A percentile compares a stretch with the other conserved stretches of the same genome.
Evolutionary conservation across 2,888 invertebrate species (phyloP).

Genomic region (Anthophora plumipes): DNA sequence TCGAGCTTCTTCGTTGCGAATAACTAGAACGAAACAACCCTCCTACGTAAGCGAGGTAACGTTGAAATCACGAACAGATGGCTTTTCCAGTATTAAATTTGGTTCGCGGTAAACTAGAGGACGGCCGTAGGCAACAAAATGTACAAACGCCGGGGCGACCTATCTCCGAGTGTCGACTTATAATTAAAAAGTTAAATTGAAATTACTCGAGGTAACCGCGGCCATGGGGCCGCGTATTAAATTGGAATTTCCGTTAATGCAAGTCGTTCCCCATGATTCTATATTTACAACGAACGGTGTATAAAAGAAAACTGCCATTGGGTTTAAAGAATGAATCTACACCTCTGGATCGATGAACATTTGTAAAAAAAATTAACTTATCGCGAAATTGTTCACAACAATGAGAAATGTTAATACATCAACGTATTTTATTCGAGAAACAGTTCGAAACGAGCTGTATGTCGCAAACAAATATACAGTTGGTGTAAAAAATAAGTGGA

Average conservation of each 20-base stretch:
- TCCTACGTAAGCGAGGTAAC: slow-evolving; percentile 5
- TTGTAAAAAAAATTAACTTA: too few species aligned
- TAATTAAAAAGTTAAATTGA: slow-evolving; percentile 74
- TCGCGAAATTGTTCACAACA: too few species aligned
- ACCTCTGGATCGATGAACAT: too few species aligned
- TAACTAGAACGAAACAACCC: slow-evolving; percentile 26
- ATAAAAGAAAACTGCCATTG: too few species aligned
- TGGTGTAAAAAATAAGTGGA: too few species aligned
- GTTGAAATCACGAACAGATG: slow-evolving; percentile 65
- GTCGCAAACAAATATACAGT: too few species aligned
- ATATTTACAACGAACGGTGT: not conserved
- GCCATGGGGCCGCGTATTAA: slow-evolving; percentile 47
- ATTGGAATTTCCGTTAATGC: slow-evolving; percentile 62
- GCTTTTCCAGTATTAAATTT: slow-evolving; percentile 68
- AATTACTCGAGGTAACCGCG: slow-evolving; percentile 63
- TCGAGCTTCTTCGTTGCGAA: slow-evolving; percentile 13
- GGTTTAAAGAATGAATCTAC: too few species aligned
- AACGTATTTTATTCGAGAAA: too few species aligned
- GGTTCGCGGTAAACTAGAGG: slow-evolving; percentile 68
- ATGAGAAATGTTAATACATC: too few species aligned
- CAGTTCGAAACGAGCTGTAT: too few species aligned
- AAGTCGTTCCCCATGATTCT: slow-evolving; percentile 39
- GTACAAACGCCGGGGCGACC: slow-evolving; percentile 57
- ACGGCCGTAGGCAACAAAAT: slow-evolving; percentile 57
- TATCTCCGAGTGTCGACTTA: slow-evolving; percentile 66